phyloP scores from a whole-genome alignment of 2,113 vertebrate genomes.

The Rhadina sibilatrix region DNA sequence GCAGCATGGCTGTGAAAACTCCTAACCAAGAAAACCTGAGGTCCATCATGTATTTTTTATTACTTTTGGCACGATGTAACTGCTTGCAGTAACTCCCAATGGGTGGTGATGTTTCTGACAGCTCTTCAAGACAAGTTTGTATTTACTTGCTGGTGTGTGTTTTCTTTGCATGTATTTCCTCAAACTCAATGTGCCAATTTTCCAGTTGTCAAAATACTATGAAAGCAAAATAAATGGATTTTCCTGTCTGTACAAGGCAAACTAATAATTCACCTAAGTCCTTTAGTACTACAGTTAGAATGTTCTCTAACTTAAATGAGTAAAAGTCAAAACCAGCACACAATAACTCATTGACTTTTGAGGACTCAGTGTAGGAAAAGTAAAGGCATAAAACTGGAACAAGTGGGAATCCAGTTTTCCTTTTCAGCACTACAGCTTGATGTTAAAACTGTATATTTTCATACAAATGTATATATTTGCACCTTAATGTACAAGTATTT shows the following conservation, averaged over 20 bases:
- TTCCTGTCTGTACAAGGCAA: background rate
- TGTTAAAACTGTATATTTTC: background rate
- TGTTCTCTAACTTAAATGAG: background rate
- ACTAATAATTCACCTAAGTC: background rate
- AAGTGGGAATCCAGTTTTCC: background rate
- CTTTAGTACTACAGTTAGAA: background rate
- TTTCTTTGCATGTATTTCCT: background rate
- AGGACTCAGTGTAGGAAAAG: background rate
- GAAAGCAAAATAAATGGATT: background rate
- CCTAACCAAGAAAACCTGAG: background rate
- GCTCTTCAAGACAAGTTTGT: background rate
- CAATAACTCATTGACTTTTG: background rate
- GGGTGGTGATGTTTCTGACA: background rate
- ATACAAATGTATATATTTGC: background rate
- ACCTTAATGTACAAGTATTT: background rate
- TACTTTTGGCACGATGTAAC: background rate
- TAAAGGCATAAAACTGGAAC: background rate
- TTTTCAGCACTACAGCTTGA: background rate
- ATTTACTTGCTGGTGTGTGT: background rate
- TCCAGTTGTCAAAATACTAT: background rate
- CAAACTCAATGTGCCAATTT: background rate
- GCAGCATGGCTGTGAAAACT: background rate
- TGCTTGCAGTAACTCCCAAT: background rate
- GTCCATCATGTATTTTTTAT: background rate
- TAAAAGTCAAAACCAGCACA: background rate